Evolutionary conservation across 1,140 invertebrate species (phyloP), one percentile per base, ranked within the genome.

Genomic region (Eriocheir sinensis): DNA sequence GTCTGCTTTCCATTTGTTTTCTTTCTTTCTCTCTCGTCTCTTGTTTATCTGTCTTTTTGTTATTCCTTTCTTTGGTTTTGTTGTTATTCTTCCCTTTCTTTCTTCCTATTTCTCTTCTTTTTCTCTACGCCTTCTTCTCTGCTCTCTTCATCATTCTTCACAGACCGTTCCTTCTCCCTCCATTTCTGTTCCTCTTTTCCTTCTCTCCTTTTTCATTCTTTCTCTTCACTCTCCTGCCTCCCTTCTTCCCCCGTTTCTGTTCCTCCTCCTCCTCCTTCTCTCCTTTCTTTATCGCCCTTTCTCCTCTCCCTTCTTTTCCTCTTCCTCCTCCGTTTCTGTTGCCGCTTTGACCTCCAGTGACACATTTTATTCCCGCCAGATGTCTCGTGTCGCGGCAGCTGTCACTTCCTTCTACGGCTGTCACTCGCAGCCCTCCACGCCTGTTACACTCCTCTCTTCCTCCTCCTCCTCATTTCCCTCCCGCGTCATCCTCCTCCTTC

Each of bases 291-390:
- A 32, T 32, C 88, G 15, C 2, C 48, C 48, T 17, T 8, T 36
- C 72, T 32, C 48, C 72, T 3, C 89, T 72, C 30, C 32, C 72
- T 8, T 36, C 72, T 32, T 32, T 90, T 3, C 89, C 36, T 15
- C 32, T 90, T 41, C 34, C 30, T 3, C 48, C 72, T 32, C 89
- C n/a, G 32, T 34, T 48, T 6, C 32, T 83, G 72, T 17, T 40
- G 3, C 80, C 21, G n/a, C 38, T 81, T 27, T 44, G 27, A 30
- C 86, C 30, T 48, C 30, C 17, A 40, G 21, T 89, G 40, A 40
- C 38, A 44, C 86, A 72, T 72, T 72, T 72, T 72, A n/a, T 44
- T 53, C 48, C 53, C 53, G 36, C 89, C 89, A 86, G 36, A 32
- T 38, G 30, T 36, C 40, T 72, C 44, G 41, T 41, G 15, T 30